These are phyloP conservation scores for Aurelia coerulea DNA, from an alignment of 30 jellyfish, hydroid and myxozoan species.

Conservation along the genomic window DNA sequence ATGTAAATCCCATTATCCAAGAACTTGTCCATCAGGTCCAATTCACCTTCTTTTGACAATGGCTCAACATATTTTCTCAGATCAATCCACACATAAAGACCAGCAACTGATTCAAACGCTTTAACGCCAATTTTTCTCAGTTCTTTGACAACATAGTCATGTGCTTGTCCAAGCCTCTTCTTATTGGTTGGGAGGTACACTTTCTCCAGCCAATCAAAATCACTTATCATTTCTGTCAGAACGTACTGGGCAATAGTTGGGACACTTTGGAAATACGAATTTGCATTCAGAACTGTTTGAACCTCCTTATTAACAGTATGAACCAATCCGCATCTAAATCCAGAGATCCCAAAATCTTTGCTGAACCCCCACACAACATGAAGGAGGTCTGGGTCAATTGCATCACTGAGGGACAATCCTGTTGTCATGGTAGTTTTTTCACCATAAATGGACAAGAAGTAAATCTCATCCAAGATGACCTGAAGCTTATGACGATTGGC, in stretches of 20 bases:
- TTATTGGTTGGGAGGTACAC: slow-evolving; percentile 53
- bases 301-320: slow-evolving; percentile 68
- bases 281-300: slow-evolving; percentile 27
- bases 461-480: slow-evolving; percentile 76
- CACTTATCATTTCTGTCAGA: slow-evolving; percentile 42
- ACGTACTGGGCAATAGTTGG: slow-evolving; percentile 72
- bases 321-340: slow-evolving; percentile 85
- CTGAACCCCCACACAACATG: slow-evolving; percentile 91
- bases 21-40: slow-evolving; percentile 53
- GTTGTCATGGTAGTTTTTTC: slow-evolving; percentile 19
- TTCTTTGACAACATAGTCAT: slow-evolving; percentile 31
- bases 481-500: slow-evolving; percentile 59
- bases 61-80: slow-evolving; percentile 21
- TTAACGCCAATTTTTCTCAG: slow-evolving; percentile 33
- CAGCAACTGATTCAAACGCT: slow-evolving; percentile 40
- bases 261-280: slow-evolving; percentile 67
- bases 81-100: slow-evolving; percentile 79
- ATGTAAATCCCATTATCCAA: slow-evolving; percentile 66
- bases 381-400: slow-evolving; percentile 39
- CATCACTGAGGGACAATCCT: slow-evolving; percentile 30
- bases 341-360: slow-evolving; percentile 83
- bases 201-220: slow-evolving; percentile 73
- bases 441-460: slow-evolving; percentile 64
- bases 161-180: slow-evolving; percentile 37
- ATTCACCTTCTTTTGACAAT: slow-evolving; percentile 59